A percentile compares a stretch with the other conserved stretches of the same genome.
Evolutionary conservation across 2,888 invertebrate species (phyloP).

Genomic region (Gastrophysa polygoni): DNA sequence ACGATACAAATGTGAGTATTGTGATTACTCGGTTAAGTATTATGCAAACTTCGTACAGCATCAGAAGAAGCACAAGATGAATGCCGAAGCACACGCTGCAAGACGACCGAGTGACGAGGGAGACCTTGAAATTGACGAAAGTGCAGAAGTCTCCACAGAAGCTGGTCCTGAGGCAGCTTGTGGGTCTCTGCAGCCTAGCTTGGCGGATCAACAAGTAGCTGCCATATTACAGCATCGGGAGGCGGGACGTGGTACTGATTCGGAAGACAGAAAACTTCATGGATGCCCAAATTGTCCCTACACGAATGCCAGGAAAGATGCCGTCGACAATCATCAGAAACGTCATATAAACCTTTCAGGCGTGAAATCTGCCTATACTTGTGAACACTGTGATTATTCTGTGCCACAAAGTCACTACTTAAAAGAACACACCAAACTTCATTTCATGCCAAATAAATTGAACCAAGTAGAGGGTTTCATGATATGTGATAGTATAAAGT

Average conservation of each 20-base stretch:
- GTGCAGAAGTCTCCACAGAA: conserved; percentile 41
- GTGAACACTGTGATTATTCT: conserved; percentile 83
- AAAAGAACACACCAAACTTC: conserved; percentile 79
- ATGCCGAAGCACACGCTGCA: conserved; percentile 69
- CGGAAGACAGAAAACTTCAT: conserved; percentile 67
- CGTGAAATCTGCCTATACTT: conserved; percentile 66
- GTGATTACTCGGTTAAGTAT: conserved; percentile 88
- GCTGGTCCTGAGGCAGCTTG: conserved; percentile 46
- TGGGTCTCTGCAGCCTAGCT: conserved; percentile 63
- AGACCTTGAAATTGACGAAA: conserved; percentile 49
- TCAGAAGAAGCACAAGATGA: conserved; percentile 77
- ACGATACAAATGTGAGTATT: conserved; percentile 80
- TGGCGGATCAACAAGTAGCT: conserved; percentile 69
- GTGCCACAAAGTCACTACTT: conserved; percentile 76
- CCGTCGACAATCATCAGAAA: conserved; percentile 76
- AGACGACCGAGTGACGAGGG: conserved; percentile 56
- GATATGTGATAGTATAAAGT: conserved; percentile 65
- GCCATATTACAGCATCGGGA: conserved; percentile 64
- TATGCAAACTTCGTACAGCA: conserved; percentile 86
- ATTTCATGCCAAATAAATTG: conserved; percentile 69
- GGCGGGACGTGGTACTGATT: conserved; percentile 46
- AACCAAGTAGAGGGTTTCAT: conserved; percentile 66
- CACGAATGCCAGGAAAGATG: conserved; percentile 73
- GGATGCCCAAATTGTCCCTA: conserved; percentile 83
- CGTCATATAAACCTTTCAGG: conserved; percentile 71